Evolutionary conservation across 2,888 invertebrate species (phyloP), one percentile per base, ranked within the genome.

Genomic region (Cyclophora albipunctata): DNA sequence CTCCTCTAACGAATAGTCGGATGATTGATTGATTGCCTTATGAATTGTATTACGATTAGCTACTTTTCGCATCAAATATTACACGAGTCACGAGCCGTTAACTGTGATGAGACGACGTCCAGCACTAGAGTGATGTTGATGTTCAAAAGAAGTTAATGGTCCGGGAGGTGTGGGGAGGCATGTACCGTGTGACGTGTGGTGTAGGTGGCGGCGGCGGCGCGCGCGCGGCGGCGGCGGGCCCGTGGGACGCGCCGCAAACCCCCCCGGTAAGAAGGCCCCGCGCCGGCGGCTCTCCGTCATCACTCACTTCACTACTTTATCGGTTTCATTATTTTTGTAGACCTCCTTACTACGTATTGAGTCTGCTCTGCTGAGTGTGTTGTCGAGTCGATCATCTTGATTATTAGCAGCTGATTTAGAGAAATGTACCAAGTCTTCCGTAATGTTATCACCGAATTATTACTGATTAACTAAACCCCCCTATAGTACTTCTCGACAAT

Each of bases 281-380:
- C 75, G 73, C 66, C 72, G 68, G 74, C 76, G 80, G 74, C 62
- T 44, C 46, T 69, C 66, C 66, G 75, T 75, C 80, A 80, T 81
- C 67, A 78, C 72, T 71, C 80, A 81, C 76, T 77, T 75, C 81
- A 79, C 78, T 73, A 72, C 73, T 73, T 75, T 82, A 76, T 81
- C 79, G 82, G 79, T 85, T 79, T 74, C 81, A 84, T 84, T 84
- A 77, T 77, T 85, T 76, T 79, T 74, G 84, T 87, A 87, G 85
- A 82, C 66, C 70, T 78, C 78, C 72, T 71, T 82, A 82, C 78
- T 79, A 71, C 84, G 84, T 81, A 80, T 71, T 82, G 73, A 81
- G 78, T 85, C 84, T 87, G 82, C 82, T 84, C 86, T 81, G 84
- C 85, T 87, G 87, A 86, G 87, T 87, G 83, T 86, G 82, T 81